A percentile compares a stretch with the other conserved stretches of the same genome.
phyloP scores from a whole-genome alignment of 2,888 invertebrate species.

The Pollenia angustigena region DNA sequence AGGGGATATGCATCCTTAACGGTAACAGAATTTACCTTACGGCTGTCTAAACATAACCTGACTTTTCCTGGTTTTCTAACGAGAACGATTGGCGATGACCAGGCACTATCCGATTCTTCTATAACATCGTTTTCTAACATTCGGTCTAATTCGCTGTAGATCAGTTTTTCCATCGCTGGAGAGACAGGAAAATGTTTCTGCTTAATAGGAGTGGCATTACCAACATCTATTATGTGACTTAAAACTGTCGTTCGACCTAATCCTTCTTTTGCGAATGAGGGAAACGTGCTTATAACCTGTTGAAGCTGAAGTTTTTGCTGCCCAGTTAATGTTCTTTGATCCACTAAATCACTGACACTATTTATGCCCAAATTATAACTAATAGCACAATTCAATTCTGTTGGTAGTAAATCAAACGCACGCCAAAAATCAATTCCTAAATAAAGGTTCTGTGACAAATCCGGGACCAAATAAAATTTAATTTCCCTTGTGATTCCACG shows the following conservation, averaged over 20 bases:
- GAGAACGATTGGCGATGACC: conserved; percentile 78
- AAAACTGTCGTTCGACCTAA: conserved; percentile 63
- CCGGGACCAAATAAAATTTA: no score
- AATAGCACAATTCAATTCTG: no score
- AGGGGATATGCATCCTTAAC: conserved; percentile 68
- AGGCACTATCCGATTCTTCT: conserved; percentile 77
- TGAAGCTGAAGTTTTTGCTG: no score
- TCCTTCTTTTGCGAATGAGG: conserved; percentile 56
- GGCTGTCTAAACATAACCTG: conserved; percentile 77
- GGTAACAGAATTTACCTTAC: conserved; percentile 77
- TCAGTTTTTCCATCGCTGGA: conserved; percentile 50
- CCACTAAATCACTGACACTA: no score
- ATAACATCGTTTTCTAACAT: conserved; percentile 78
- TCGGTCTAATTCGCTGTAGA: conserved; percentile 76
- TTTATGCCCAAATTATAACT: no score
- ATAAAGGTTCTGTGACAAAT: no score
- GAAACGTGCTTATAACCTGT: conserved; percentile 35
- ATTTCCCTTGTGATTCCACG: no score
- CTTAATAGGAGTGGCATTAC: conserved; percentile 67
- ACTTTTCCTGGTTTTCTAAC: conserved; percentile 75
- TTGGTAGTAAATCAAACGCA: no score
- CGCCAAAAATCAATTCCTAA: no score
- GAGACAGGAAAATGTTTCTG: conserved; percentile 70
- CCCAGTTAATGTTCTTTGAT: no score
- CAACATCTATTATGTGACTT: conserved; percentile 66